These are phyloP conservation scores for Arrhopalites spinosus DNA, from an alignment of 2,888 invertebrate species.

Conservation along the genomic window DNA sequence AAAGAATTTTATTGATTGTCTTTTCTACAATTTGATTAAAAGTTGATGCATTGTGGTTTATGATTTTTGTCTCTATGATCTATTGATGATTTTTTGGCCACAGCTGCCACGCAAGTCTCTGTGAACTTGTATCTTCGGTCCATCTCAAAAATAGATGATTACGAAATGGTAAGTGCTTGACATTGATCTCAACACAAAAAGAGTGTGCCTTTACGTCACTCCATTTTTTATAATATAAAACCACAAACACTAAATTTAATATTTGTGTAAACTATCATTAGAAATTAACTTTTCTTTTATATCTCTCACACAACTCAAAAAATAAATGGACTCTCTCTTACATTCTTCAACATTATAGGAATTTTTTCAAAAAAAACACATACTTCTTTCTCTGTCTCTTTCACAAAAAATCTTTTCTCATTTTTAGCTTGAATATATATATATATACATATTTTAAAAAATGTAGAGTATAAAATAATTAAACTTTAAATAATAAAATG, in stretches of 20 bases:
- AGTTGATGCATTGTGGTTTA: slow-evolving; percentile 32
- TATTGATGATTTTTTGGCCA: slow-evolving; percentile 45
- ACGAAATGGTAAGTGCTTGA: slow-evolving; percentile 76
- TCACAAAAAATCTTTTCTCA: too few relatives aligned
- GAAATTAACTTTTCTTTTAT: background rate
- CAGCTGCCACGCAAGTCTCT: slow-evolving; percentile 66
- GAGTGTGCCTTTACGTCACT: background rate
- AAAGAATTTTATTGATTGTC: too few relatives aligned
- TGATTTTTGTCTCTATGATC: slow-evolving; percentile 31
- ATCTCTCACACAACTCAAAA: too few relatives aligned
- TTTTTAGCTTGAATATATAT: too few relatives aligned
- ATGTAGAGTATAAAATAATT: too few relatives aligned
- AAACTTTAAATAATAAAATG: too few relatives aligned
- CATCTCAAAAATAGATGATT: slow-evolving; percentile 99
- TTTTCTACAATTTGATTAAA: background rate
- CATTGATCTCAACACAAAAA: slow-evolving; percentile 8
- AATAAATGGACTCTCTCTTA: too few relatives aligned
- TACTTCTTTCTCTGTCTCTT: too few relatives aligned
- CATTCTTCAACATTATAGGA: too few relatives aligned
- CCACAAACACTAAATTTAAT: background rate
- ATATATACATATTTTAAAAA: too few relatives aligned
- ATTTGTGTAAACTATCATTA: background rate
- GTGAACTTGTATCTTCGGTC: slow-evolving; percentile 98
- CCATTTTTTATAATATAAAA: background rate
- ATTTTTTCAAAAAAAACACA: too few relatives aligned